Evolutionary conservation across 2,888 invertebrate genomes (phyloP), one percentile per base, ranked within the genome.

Genomic region (Brenthis ino): DNA sequence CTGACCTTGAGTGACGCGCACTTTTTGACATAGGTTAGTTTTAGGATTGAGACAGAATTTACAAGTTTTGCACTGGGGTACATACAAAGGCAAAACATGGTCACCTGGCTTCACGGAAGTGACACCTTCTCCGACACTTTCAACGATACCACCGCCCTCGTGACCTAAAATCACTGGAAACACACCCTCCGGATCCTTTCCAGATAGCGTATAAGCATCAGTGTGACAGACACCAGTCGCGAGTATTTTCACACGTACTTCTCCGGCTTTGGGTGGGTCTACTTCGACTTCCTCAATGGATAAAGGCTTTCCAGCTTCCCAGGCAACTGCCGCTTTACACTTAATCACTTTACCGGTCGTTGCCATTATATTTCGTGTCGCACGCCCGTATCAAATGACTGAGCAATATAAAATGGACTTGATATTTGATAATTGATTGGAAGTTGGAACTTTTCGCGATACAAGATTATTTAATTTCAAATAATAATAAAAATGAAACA

Each of bases 101-200:
- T 99, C 99, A 85, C 99, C 99, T 51, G 96, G 94, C 80, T 96
- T 94, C 53, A 99, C 96, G 63, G 95, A 94, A 0, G 96, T 97
- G 0, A 99, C 99, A 20, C 97, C 98, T 80, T 96, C 96, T 0
- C 99, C 99, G 61, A 99, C 94, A 87, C 98, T 98, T 87, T 99
- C 99, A n/a, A 99, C 99, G 78, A 99, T 95, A 51, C 99, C 99
- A 67, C 96, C 96, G 50, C 99, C 99, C 91, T 99, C 99, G 82
- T 99, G 99, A 0, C 99, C 99, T 60, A 99, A 93, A 75, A 99
- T 93, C 4, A 97, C 96, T 0, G 99, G 99, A 80, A 99, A 99
- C 14, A 96, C 89, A 6, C 98, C 98, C 88, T 99, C 98, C 0
- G 98, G 96, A 86, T 99, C 98, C 72, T 95, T 94, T 2, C 99